Base-by-base conservation (phyloP, 2,888 invertebrate genomes). In the Drosophila sordidapex region DNA sequence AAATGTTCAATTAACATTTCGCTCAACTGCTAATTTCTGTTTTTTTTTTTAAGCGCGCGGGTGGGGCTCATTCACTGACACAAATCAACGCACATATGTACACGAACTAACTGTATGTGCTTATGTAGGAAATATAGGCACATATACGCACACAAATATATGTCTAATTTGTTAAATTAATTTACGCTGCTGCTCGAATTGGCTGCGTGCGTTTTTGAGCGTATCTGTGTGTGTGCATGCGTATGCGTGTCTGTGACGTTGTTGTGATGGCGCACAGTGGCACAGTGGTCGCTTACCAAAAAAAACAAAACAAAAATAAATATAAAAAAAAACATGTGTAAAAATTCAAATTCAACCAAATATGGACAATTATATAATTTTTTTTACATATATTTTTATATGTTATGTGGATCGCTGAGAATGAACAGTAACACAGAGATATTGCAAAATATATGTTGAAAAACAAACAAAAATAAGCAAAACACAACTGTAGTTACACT, bases 91-190 rank as follows among this genome's bases (percentile, higher is more conserved):
- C 53, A 46, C 48, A 54, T 53, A 33, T 58, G 27, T 36, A 54
- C 2, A 59, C 10, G 27, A 27, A 36, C 31, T 29, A n/a, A 51
- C 27, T 31, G 27, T 27, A 29, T 31, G 46, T 27, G 59, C 43
- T 35, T 13, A 33, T 70, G 18, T 59, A 57, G 46, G 7, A 15
- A 25, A 46, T 46, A 46, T 25, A 25, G 21, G 13, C 43, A 63
- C 53, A 33, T 27, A 36, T 49, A 36, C 46, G 31, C 46, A 25
- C 7, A 35, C 27, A 27, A 31, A 52, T 40, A 25, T 59, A 49
- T 51, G 49, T 72, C 67, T 87, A 81, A 82, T 77, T 88, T 83
- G 88, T 88, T 87, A 79, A 85, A 87, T 85, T 87, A 85, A 85
- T 85, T 86, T 86, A 81, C 83, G 80, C 81, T 72, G 71, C 65